These are phyloP conservation scores for Drosophila lini DNA, from an alignment of 1,140 invertebrate genomes.

Conservation along the genomic window DNA sequence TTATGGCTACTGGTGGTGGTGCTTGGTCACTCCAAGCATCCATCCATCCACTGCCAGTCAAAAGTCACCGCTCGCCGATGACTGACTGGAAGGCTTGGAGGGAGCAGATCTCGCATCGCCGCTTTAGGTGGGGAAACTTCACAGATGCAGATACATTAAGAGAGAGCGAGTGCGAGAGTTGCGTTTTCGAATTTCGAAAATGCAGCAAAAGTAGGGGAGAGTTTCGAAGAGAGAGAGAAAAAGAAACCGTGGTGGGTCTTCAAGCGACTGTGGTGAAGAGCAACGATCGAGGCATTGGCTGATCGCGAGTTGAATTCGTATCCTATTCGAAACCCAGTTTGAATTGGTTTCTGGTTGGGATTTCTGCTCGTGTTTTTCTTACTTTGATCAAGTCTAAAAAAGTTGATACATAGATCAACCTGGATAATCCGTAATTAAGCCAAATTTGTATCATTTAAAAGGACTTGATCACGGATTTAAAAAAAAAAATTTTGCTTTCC, in stretches of 20 bases:
- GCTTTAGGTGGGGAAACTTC: constrained; percentile 26
- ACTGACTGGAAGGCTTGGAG: constrained; percentile 6
- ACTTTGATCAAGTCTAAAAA: not conserved
- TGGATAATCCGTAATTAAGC: constrained; percentile 3
- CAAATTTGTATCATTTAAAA: not conserved
- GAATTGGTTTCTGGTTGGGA: constrained; percentile 27
- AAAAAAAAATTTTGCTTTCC: not conserved
- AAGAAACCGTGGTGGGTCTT: constrained; percentile 47
- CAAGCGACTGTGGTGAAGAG: constrained; percentile 56
- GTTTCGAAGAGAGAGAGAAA: constrained; percentile 7
- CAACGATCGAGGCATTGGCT: constrained; percentile 19
- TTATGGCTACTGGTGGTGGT: constrained; percentile 59
- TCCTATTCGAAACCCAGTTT: constrained; percentile 22
- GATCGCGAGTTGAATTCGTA: constrained; percentile 19
- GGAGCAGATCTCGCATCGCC: constrained; percentile 9
- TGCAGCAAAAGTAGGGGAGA: constrained; percentile 43
- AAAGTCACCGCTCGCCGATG: constrained; percentile 33
- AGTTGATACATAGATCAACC: not conserved
- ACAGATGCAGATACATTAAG: not conserved
- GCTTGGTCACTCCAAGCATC: constrained; percentile 47
- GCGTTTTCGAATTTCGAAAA: constrained; percentile 71
- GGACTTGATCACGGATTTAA: not conserved
- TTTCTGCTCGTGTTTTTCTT: not conserved
- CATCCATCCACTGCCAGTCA: constrained; percentile 50
- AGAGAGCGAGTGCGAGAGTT: constrained; percentile 9